These are phyloP conservation scores for Jacana jacana DNA, from an alignment of 2,113 vertebrate species.

Conservation along the genomic window DNA sequence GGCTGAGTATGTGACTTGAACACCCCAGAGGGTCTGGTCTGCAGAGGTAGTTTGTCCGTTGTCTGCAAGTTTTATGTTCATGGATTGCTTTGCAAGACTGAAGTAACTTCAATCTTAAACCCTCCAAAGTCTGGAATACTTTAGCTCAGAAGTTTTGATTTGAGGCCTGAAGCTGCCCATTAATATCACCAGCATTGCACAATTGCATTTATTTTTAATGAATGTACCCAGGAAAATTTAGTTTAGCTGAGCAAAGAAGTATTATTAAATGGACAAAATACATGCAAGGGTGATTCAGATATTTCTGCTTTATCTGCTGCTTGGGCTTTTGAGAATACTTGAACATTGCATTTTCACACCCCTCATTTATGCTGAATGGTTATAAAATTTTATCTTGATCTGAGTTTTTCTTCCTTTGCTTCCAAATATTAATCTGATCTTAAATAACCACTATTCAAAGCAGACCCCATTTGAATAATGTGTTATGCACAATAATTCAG, in stretches of 20 bases:
- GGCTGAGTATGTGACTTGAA: neutral
- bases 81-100: neutral
- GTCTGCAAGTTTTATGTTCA: neutral
- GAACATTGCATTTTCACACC: neutral
- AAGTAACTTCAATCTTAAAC: neutral
- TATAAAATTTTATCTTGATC: neutral
- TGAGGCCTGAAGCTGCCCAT: neutral
- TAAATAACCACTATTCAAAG: neutral
- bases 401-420: neutral
- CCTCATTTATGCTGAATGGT: neutral
- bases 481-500: neutral
- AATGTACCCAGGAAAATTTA: neutral
- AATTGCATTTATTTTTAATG: conserved; percentile 5
- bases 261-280: conserved; percentile 11
- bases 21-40: neutral
- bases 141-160: neutral
- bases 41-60: neutral
- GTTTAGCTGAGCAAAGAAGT: neutral
- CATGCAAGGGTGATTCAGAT: neutral
- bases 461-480: neutral
- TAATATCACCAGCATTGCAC: neutral
- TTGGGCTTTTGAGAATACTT: neutral
- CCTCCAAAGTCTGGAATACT: neutral
- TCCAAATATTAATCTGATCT: conserved; percentile 36
- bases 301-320: conserved; percentile 1